phyloP scores from a whole-genome alignment of 2,797 vertebrate genomes.

The Gouania willdenowi region DNA sequence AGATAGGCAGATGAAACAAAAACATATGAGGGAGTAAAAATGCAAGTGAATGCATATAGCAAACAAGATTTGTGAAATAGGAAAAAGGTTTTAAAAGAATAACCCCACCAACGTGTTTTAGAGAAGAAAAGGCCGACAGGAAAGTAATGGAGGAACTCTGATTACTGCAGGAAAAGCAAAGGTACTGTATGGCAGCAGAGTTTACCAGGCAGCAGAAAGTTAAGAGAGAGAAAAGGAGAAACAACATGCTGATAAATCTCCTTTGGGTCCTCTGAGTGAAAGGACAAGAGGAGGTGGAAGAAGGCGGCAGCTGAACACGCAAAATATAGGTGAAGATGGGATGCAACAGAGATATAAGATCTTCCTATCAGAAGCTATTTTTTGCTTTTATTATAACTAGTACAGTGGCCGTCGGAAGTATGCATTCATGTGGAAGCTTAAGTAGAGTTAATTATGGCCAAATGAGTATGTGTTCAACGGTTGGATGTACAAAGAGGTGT shows the following conservation, averaged over 20 bases:
- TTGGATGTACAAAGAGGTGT: no score
- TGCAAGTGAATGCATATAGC: no score
- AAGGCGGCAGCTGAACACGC: constrained; percentile 22
- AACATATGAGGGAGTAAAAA: no score
- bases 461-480: no score
- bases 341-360: constrained; percentile 48
- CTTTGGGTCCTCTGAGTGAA: constrained; percentile 36
- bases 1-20: no score
- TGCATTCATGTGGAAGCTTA: no score
- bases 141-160: constrained; percentile 18
- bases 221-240: constrained; percentile 36
- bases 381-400: no score
- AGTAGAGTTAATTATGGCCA: no score
- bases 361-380: no score
- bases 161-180: constrained; percentile 19
- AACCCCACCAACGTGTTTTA: constrained; percentile 1
- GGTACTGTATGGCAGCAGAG: constrained; percentile 13
- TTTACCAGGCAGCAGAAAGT: constrained; percentile 18
- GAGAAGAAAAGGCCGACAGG: constrained; percentile 5
- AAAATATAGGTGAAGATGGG: constrained; percentile 48
- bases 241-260: constrained; percentile 42
- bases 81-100: neutral
- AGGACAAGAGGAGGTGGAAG: constrained; percentile 13
- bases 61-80: neutral
- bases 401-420: no score